Conservation (phyloP, 92 coral and sea anemone genomes). For the Bergia sp. region DNA sequence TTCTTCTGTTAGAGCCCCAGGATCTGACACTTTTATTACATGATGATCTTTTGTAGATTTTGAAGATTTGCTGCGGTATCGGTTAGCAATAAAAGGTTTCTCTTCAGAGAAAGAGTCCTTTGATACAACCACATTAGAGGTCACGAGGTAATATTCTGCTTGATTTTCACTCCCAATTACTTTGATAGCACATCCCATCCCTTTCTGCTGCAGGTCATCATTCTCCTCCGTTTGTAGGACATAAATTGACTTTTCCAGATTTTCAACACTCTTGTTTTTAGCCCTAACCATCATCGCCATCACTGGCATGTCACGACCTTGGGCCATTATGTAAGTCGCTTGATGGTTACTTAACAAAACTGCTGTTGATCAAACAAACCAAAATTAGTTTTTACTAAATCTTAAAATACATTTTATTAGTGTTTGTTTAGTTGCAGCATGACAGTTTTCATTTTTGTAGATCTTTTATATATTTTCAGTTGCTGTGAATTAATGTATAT, state of each 20-base stretch:
- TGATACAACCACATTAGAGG: neutral
- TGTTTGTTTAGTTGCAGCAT: too few species aligned
- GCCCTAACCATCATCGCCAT: neutral
- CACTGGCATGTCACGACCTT: neutral
- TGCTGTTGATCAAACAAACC: too few species aligned
- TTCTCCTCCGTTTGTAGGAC: neutral
- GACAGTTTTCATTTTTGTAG: too few species aligned
- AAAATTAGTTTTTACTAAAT: too few species aligned
- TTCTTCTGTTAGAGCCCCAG: neutral
- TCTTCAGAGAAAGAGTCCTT: neutral
- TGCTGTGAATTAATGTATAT: too few species aligned
- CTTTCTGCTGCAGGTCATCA: neutral
- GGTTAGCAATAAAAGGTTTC: neutral
- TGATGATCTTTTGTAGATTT: neutral
- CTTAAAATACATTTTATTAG: too few species aligned
- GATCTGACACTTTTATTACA: neutral
- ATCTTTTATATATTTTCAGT: too few species aligned
- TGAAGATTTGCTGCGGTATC: conserved; percentile 18
- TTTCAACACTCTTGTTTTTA: neutral
- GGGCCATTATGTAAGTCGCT: neutral
- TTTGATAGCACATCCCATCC: conserved; percentile 18
- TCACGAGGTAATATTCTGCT: neutral
- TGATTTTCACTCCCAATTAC: neutral
- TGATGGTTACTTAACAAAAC: neutral
- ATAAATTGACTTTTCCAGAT: conserved; percentile 2